phyloP scores from a whole-genome alignment of 2,888 invertebrate species.

The Macroteleia sp. region DNA sequence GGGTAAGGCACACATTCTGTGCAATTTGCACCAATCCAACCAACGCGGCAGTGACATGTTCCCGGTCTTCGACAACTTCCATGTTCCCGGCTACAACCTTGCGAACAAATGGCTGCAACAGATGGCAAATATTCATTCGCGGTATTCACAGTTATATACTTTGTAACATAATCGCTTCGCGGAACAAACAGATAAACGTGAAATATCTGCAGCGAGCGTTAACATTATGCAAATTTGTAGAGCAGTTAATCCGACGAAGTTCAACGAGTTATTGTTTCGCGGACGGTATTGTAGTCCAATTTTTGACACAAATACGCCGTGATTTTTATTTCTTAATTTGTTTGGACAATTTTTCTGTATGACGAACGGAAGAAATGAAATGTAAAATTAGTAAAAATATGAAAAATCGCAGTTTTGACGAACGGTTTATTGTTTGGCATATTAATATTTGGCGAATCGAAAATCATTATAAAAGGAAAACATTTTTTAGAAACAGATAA shows the following conservation, averaged over 20 bases:
- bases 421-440: too few relatives aligned
- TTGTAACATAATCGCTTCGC: constrained; percentile 44
- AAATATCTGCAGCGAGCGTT: constrained; percentile 42
- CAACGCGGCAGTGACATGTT: constrained; percentile 94
- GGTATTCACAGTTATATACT: constrained; percentile 43
- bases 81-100: constrained; percentile 92
- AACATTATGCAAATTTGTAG: constrained; percentile 51
- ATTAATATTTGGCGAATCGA: too few relatives aligned
- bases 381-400: too few relatives aligned
- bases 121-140: constrained; percentile 56
- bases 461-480: too few relatives aligned
- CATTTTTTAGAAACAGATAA: too few relatives aligned
- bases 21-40: constrained; percentile 92
- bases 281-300: not conserved
- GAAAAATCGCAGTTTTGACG: too few relatives aligned
- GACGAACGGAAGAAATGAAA: too few relatives aligned
- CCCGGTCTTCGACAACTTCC: constrained; percentile 93
- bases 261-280: constrained; percentile 34
- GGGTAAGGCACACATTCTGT: constrained; percentile 93
- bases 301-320: too few relatives aligned
- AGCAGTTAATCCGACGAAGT: constrained; percentile 33
- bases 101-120: constrained; percentile 90
- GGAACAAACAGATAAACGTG: constrained; percentile 42
- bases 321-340: too few relatives aligned
- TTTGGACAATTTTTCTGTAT: too few relatives aligned